Evolutionary conservation across 2,888 invertebrate genomes (phyloP).

Genomic region (Watsonalla cultraria): DNA sequence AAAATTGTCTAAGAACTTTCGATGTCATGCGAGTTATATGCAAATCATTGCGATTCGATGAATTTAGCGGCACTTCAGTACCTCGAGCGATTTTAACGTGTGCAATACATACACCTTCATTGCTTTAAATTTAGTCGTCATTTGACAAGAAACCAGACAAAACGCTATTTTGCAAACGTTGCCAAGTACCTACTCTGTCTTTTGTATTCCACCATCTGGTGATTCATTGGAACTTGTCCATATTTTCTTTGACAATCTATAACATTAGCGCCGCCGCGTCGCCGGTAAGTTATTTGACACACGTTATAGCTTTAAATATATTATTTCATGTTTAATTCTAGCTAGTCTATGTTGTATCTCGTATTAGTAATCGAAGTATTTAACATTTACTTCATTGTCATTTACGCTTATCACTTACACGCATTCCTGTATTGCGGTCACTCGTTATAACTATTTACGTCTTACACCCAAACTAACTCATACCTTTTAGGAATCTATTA

Average conservation of each 20-base stretch:
- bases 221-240: constrained; percentile 43
- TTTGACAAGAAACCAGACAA: constrained; percentile 53
- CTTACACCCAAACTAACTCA: no score
- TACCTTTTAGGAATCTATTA: no score
- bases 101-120: constrained; percentile 18
- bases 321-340: constrained; percentile 1
- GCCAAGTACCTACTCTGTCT: constrained; percentile 56
- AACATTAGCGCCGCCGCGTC: constrained; percentile 13
- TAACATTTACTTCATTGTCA: no score
- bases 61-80: constrained; percentile 25
- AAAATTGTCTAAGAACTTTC: no score
- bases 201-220: constrained; percentile 47
- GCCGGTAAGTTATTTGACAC: constrained; percentile 15
- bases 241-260: constrained; percentile 31
- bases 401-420: no score
- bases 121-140: constrained; percentile 64
- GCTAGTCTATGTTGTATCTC: no score
- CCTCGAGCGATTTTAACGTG: not conserved
- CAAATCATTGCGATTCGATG: no score
- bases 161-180: constrained; percentile 48
- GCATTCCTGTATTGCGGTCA: no score
- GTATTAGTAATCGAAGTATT: no score
- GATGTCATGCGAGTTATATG: no score
- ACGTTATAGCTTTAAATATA: constrained; percentile 10
- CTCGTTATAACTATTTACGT: no score